Conservation (phyloP, 2,888 invertebrate genomes). For the Oscheius sp. region DNA sequence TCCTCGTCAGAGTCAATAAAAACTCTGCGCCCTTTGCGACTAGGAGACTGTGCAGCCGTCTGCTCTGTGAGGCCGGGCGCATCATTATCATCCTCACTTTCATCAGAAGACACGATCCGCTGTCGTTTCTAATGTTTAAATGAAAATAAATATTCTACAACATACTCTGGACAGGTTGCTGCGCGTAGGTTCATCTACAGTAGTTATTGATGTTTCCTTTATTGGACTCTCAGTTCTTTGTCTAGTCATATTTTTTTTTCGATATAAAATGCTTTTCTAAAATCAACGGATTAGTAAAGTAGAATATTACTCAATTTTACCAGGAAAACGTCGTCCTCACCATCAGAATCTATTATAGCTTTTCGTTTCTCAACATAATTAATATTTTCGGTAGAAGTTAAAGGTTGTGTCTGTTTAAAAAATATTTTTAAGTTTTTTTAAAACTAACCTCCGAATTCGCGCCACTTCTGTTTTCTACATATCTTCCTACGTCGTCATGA, state of each 20-base stretch:
- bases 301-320: neutral
- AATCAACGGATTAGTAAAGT: neutral
- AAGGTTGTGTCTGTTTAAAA: neutral
- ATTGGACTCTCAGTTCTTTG: no score
- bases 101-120: constrained; percentile 44
- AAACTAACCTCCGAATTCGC: neutral
- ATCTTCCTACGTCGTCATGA: neutral
- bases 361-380: neutral
- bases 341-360: neutral
- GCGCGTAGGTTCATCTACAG: no score
- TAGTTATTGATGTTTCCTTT: no score
- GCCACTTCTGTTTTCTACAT: no score
- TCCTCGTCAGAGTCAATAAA: constrained; percentile 25
- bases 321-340: neutral
- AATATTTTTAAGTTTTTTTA: neutral
- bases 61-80: neutral
- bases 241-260: no score
- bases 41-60: constrained; percentile 13
- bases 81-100: constrained; percentile 38
- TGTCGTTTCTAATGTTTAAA: constrained; percentile 27
- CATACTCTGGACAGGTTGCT: no score
- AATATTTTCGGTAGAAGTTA: neutral
- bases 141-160: neutral
- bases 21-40: constrained; percentile 18
- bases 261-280: neutral